Conservation (phyloP, 2,113 vertebrate species). For the Polyodon spathula region DNA sequence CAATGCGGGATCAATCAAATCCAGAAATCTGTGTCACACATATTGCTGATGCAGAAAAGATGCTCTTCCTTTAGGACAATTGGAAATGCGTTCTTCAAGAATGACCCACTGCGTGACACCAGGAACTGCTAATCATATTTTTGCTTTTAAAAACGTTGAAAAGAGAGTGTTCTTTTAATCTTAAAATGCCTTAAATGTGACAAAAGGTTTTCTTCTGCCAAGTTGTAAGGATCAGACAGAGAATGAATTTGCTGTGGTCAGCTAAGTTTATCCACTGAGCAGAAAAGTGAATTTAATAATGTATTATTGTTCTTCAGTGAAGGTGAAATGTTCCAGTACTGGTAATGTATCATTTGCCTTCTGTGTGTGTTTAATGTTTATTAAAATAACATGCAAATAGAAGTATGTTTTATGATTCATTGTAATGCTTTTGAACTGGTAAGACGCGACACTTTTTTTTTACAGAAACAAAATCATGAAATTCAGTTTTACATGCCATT, state of each 20-base stretch:
- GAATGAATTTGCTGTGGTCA: constrained; percentile 99
- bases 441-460: neutral
- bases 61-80: constrained; percentile 74
- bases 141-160: constrained; percentile 95
- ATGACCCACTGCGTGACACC: constrained; percentile 89
- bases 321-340: constrained; percentile 98
- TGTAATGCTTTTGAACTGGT: neutral
- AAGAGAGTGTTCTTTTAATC: constrained; percentile 98
- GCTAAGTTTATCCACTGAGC: constrained; percentile 98
- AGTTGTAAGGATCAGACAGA: constrained; percentile 95
- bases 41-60: constrained; percentile 69
- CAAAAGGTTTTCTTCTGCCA: constrained; percentile 99
- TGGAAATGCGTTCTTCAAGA: constrained; percentile 77
- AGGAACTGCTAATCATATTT: constrained; percentile 97
- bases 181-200: constrained; percentile 99
- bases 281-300: constrained; percentile 99
- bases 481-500: too few species aligned
- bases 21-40: constrained; percentile 53
- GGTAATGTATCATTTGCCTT: constrained; percentile 50
- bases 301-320: constrained; percentile 99
- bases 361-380: constrained; percentile 71
- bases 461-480: neutral
- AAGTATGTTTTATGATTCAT: neutral
- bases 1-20: constrained; percentile 74
- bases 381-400: constrained; percentile 42